Evolutionary conservation across 2,113 vertebrate genomes (phyloP), one percentile per base, ranked within the genome.

Genomic region (Pipa parva): DNA sequence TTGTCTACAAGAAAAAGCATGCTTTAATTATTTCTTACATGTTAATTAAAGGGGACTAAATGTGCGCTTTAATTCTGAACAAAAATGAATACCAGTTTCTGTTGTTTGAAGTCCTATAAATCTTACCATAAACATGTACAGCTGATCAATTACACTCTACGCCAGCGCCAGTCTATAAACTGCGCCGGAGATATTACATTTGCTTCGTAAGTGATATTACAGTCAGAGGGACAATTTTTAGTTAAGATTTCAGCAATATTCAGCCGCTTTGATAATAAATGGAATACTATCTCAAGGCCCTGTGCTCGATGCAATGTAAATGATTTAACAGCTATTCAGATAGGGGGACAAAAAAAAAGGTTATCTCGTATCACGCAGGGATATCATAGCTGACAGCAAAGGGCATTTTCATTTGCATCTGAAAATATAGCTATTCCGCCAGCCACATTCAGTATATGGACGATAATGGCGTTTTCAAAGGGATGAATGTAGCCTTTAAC

Each of bases 361-460:
- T 70, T 49, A 28, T 61, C 66, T 65, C 58, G 39, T 22, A 36
- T 71, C 59, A 68, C 72, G 70, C 27, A 27, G 18, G 13, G 11
- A 73, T 75, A 75, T 62, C 63, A 71, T 73, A 64, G 48, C 49
- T 77, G 68, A 76, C 37, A 81, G 21, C 15, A 79, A 75, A 67
- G 71, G 68, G 1, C 2, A 56, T 77, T 84, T 78, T 77, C 55
- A 63, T 71, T 74, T 72, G 54, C 46, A 63, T 72, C 71, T 59
- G 56, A 45, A 78, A 83, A 63, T 25, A 63, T 60, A 77, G 57
- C 33, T 65, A 25, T 73, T 73, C 25, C 17, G 49, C 45, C 63
- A 71, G 59, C 20, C 20, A 78, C 63, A 69, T 75, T 48, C 65
- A 75, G 15, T 21, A 4, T 26, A 45, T 1, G 33, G 28, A 26